phyloP scores from a whole-genome alignment of 2,888 invertebrate species.

The Nomada hirtipes region DNA sequence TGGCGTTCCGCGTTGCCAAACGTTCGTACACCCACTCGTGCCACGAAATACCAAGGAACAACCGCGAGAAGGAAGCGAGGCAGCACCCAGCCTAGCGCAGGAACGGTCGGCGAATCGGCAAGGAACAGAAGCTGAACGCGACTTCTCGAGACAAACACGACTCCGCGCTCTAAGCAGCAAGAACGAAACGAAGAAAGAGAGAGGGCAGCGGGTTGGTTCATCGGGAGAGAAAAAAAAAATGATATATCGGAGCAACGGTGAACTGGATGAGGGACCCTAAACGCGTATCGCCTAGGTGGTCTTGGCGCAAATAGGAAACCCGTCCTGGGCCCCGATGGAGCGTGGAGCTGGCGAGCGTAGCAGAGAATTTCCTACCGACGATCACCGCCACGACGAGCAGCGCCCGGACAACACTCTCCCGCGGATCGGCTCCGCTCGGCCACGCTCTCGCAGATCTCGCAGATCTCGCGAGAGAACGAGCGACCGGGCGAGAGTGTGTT shows the following conservation, averaged over 20 bases:
- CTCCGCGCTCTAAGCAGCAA: background rate
- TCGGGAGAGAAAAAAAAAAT: constrained; percentile 19
- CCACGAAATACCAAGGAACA: background rate
- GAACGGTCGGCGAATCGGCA: background rate
- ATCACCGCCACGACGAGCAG: constrained; percentile 43
- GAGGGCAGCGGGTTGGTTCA: background rate
- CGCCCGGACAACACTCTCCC: constrained; percentile 55
- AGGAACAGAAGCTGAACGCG: background rate
- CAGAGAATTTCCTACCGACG: constrained; percentile 60
- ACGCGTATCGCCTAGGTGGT: constrained; percentile 64
- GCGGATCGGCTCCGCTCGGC: constrained; percentile 52
- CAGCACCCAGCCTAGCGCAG: too few species aligned
- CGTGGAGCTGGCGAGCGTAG: constrained; percentile 28
- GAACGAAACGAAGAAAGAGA: background rate
- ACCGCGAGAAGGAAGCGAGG: background rate
- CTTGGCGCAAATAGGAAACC: constrained; percentile 63
- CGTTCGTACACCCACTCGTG: background rate
- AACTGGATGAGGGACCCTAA: constrained; percentile 52
- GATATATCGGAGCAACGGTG: constrained; percentile 31
- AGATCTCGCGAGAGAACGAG: constrained; percentile 29
- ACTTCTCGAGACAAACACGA: background rate
- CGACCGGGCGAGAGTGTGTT: constrained; percentile 73
- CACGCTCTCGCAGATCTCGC: constrained; percentile 63
- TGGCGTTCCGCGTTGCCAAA: too few species aligned
- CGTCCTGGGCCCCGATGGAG: constrained; percentile 61